These are phyloP conservation scores for Melitaea cinxia DNA, from an alignment of 1,140 invertebrate species.

Conservation along the genomic window DNA sequence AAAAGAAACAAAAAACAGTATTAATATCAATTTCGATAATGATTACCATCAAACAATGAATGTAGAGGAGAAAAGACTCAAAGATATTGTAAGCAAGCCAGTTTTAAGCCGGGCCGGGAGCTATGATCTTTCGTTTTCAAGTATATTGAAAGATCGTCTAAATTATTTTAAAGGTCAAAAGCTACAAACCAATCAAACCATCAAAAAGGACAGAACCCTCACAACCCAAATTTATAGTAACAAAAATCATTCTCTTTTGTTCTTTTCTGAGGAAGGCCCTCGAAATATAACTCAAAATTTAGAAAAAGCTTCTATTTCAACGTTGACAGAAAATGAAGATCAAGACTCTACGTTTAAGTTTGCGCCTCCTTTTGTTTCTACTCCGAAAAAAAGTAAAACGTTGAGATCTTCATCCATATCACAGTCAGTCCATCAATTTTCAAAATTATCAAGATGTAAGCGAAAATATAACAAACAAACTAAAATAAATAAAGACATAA, in stretches of 20 bases:
- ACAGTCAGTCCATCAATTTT: background rate
- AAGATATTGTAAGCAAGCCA: background rate
- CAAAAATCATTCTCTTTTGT: background rate
- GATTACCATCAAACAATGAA: background rate
- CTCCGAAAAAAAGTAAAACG: conserved; percentile 40
- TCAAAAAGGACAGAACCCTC: too few species aligned
- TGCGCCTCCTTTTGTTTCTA: conserved; percentile 50
- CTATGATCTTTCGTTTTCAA: conserved; percentile 48
- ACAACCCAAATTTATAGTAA: too few species aligned
- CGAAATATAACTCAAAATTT: background rate
- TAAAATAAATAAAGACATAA: conserved; percentile 10
- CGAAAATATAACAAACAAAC: conserved; percentile 7
- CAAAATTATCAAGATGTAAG: conserved; percentile 7
- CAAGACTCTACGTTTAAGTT: conserved; percentile 36
- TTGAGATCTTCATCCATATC: background rate
- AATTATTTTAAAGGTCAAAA: background rate
- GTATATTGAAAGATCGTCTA: conserved; percentile 30
- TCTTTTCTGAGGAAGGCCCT: background rate
- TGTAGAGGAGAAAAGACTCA: background rate
- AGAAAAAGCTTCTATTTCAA: background rate
- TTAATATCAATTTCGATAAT: background rate
- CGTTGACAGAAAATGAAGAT: background rate
- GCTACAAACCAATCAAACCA: background rate
- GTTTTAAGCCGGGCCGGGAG: background rate
- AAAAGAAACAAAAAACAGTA: background rate